Evolutionary conservation across 2,797 vertebrate genomes (phyloP).

Genomic region (Botia almorhae): DNA sequence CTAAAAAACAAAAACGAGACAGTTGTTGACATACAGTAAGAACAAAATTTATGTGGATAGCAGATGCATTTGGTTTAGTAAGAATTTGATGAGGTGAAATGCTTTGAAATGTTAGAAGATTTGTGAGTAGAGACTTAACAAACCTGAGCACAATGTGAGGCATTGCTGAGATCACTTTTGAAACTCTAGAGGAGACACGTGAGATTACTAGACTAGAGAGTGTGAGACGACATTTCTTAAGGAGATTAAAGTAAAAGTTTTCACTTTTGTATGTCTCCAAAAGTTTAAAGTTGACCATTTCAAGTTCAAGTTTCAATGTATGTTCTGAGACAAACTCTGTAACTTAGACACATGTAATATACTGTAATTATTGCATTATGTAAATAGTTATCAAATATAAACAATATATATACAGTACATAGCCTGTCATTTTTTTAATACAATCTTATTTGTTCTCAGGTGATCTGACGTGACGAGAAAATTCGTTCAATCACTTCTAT

Average conservation of each 20-base stretch:
- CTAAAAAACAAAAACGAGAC: background rate
- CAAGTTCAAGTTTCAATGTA: background rate
- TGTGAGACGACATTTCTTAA: background rate
- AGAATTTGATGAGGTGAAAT: background rate
- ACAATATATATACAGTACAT: background rate
- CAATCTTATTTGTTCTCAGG: slow-evolving; percentile 11
- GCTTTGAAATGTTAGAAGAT: background rate
- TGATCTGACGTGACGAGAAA: background rate
- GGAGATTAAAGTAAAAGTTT: background rate
- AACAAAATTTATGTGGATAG: background rate
- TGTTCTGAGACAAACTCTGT: background rate
- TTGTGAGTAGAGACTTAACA: background rate
- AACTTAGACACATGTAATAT: background rate
- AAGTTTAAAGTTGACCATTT: background rate
- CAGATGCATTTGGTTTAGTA: background rate
- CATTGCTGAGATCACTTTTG: background rate
- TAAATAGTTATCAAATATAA: background rate
- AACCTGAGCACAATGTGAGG: background rate
- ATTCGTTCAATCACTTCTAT: slow-evolving; percentile 57
- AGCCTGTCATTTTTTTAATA: background rate
- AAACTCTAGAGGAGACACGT: background rate
- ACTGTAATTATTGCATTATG: background rate
- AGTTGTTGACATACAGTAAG: background rate
- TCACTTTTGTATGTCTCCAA: background rate
- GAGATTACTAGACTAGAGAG: background rate